Evolutionary conservation across 1,140 invertebrate species (phyloP), one percentile per base, ranked within the genome.

Genomic region (Drosophila tani): DNA sequence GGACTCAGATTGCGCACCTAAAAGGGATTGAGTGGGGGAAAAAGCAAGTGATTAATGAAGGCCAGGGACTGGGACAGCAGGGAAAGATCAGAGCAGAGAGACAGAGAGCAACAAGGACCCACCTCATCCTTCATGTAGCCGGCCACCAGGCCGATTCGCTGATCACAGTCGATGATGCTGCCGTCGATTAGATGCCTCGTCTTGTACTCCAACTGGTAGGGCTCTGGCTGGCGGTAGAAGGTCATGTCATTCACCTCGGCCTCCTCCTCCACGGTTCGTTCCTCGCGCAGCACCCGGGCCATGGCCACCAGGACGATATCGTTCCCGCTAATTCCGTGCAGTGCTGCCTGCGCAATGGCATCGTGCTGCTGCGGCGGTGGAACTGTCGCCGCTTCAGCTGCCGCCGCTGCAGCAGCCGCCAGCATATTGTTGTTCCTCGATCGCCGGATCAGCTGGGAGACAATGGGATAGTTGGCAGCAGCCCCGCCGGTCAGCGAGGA

Each of bases 41-140:
- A 15, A 6, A 17, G 50, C 12, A 56, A 35, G 2, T 17, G 17
- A 51, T 27, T 58, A 50, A 11, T 43, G 8, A 32, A 11, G 32
- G 8, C 29, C 6, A 8, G 0, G 27, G 3, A 5, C 2, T n/a
- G 27, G 27, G 27, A 29, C 6, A 29, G 27, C 27, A 29, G 27
- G 29, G 29, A 27, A 27, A 27, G 27, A 27, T 7, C 27, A 1
- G 27, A 7, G 27, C 27, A 27, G 27, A 27, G 27, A 27, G 27
- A 27, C 8, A 32, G 9, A 35, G 32, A 35, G 8, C 2, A 11
- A 11, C 32, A 11, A 17, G 3, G 5, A 49, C 94, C 94, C 8
- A 98, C 96, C 93, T 98, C 97, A 68, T 97, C 95, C 7, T 95
- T 95, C 95, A 98, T 95, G 92, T 98, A 97, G 5, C 97, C 97